A percentile compares a stretch with the other conserved stretches of the same genome.
Conservation (phyloP, 1,140 invertebrate species). For the Eumaeus atala region DNA sequence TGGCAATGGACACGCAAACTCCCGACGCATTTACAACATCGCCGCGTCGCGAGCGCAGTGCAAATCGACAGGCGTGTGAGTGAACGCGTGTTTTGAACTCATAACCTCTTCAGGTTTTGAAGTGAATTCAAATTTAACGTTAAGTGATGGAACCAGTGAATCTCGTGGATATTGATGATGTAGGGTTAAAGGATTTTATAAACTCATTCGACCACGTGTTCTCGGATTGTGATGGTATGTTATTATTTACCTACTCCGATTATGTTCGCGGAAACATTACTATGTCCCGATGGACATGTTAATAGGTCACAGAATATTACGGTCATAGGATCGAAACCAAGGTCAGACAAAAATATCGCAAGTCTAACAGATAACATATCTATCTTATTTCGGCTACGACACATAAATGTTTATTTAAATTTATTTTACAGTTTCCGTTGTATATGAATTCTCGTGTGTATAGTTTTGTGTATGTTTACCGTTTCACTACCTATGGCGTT, state of each 20-base stretch:
- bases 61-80: slow-evolving; percentile 29
- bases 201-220: slow-evolving; percentile 62
- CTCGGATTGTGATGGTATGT: slow-evolving; percentile 65
- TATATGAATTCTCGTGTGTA: too few relatives aligned
- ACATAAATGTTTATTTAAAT: too few relatives aligned
- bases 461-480: too few relatives aligned
- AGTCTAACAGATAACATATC: too few relatives aligned
- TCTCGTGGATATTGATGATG: slow-evolving; percentile 31
- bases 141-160: slow-evolving; percentile 44
- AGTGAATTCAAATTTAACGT: slow-evolving; percentile 23
- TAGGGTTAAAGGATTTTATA: slow-evolving; percentile 48
- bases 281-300: too few relatives aligned
- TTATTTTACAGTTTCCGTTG: too few relatives aligned
- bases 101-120: slow-evolving; percentile 17
- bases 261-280: background rate
- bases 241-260: background rate
- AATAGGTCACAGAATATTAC: background rate
- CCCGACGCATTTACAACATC: background rate
- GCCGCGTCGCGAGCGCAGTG: slow-evolving; percentile 29
- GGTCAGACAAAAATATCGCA: too few relatives aligned
- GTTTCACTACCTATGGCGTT: too few relatives aligned
- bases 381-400: too few relatives aligned
- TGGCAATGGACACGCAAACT: background rate
- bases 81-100: slow-evolving; percentile 35
- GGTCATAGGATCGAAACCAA: too few relatives aligned